phyloP scores from a whole-genome alignment of 2,888 invertebrate genomes.

The Cheiracanthium punctorium region DNA sequence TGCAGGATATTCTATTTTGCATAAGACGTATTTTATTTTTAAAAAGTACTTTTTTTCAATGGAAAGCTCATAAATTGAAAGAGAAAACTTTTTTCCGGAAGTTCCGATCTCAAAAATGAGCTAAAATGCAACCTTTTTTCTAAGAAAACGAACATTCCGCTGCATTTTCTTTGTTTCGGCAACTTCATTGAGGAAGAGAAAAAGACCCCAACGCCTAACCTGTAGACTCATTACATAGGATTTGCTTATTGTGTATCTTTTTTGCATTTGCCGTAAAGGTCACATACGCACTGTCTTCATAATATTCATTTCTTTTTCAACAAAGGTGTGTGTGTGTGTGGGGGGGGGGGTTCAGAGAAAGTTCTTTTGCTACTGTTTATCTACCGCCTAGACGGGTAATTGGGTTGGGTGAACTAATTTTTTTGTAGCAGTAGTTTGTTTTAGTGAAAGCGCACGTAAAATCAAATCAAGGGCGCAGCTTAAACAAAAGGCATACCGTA shows the following conservation, averaged over 20 bases:
- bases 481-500: too few relatives aligned
- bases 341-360: too few relatives aligned
- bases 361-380: too few relatives aligned
- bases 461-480: too few relatives aligned
- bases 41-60: too few relatives aligned
- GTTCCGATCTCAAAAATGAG: background rate
- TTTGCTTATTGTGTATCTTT: conserved; percentile 13
- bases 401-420: background rate
- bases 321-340: too few relatives aligned
- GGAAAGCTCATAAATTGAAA: background rate
- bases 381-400: too few relatives aligned
- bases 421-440: background rate
- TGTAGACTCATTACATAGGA: background rate
- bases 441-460: too few relatives aligned
- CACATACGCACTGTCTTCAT: background rate
- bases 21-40: too few relatives aligned
- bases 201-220: background rate
- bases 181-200: background rate
- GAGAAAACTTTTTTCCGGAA: background rate
- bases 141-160: background rate
- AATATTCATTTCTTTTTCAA: background rate
- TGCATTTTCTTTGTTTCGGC: background rate
- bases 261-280: background rate
- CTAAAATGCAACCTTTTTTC: background rate
- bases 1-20: too few relatives aligned